These are phyloP conservation scores for Erythrolamprus reginae DNA, from an alignment of 2,113 vertebrate species.

Conservation along the genomic window DNA sequence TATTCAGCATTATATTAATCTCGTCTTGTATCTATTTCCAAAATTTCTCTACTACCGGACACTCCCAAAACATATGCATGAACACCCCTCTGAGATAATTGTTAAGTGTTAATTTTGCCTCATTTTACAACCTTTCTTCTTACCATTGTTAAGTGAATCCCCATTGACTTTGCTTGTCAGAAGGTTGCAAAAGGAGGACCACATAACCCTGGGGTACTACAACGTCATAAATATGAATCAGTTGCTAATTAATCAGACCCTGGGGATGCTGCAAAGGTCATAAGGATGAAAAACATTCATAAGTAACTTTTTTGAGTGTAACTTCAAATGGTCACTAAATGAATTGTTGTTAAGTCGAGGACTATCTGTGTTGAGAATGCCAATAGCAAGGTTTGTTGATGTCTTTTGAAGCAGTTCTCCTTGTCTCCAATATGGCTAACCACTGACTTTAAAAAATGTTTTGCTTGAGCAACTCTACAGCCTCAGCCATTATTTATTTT, in stretches of 20 bases:
- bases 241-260: neutral
- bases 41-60: too few relatives aligned
- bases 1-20: too few relatives aligned
- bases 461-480: neutral
- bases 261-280: too few relatives aligned
- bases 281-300: neutral
- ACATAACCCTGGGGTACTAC: fast-evolving
- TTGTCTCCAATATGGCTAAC: neutral
- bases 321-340: neutral
- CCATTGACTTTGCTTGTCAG: too few relatives aligned
- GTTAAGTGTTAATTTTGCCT: neutral
- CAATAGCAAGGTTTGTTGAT: neutral
- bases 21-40: too few relatives aligned
- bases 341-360: neutral
- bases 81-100: too few relatives aligned
- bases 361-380: neutral
- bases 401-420: fast-evolving
- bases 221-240: neutral
- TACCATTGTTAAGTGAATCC: neutral
- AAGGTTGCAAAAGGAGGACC: neutral
- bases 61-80: too few relatives aligned
- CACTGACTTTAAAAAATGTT: fast-evolving
- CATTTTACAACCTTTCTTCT: constrained; percentile 24
- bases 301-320: neutral
- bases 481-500: neutral